phyloP scores from a whole-genome alignment of 2,888 invertebrate genomes.

The Heliconius sara region DNA sequence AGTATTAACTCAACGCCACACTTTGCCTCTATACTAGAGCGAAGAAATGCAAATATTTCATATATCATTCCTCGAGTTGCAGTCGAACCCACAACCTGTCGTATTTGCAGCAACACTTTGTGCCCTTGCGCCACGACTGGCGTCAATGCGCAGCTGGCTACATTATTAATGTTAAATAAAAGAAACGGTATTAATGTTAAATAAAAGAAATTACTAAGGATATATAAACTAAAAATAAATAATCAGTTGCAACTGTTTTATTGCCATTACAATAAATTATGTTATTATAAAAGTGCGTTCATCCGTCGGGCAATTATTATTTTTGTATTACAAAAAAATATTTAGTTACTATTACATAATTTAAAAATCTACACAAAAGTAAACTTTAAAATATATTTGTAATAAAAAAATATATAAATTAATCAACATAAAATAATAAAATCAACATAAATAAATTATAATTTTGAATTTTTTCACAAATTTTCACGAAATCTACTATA shows the following conservation, averaged over 20 bases:
- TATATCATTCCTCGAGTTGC: no score
- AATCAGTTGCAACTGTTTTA: constrained; percentile 41
- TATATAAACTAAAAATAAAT: neutral
- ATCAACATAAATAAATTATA: no score
- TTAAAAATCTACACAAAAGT: neutral
- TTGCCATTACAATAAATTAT: constrained; percentile 12
- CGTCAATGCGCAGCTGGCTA: neutral
- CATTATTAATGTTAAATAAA: neutral
- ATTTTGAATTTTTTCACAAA: neutral
- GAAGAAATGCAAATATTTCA: no score
- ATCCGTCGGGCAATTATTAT: neutral
- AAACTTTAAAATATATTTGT: neutral
- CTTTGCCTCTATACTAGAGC: no score
- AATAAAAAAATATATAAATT: neutral
- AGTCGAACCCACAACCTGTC: no score
- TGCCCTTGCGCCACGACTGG: no score
- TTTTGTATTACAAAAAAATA: constrained; percentile 13
- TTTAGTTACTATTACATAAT: neutral
- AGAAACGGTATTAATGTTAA: neutral
- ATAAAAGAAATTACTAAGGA: neutral
- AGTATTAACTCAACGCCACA: no score
- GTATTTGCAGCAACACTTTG: no score
- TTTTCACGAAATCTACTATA: no score
- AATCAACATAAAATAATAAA: neutral
- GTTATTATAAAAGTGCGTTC: constrained; percentile 9